Evolutionary conservation across 30 jellyfish, hydroid and myxozoan species (phyloP).

Genomic region (Chrysaora quinquecirrha): DNA sequence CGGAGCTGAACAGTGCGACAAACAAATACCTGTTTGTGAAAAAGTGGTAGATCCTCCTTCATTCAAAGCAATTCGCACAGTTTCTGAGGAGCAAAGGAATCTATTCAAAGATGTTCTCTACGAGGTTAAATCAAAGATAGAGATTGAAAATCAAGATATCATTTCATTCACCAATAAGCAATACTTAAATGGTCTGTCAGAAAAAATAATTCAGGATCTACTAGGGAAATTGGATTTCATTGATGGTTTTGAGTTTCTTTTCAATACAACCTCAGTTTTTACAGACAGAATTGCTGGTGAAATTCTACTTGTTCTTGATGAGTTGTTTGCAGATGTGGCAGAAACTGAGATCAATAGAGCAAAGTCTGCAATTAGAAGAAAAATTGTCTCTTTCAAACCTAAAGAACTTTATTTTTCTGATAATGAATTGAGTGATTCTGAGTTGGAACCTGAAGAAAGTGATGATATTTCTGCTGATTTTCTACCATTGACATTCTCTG

Average conservation of each 20-base stretch:
- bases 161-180: background rate
- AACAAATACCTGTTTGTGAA: background rate
- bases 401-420: background rate
- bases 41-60: background rate
- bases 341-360: slow-evolving; percentile 2
- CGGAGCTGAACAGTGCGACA: slow-evolving; percentile 1
- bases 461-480: background rate
- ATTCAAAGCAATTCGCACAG: background rate
- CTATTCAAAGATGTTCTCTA: background rate
- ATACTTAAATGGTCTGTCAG: background rate
- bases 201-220: background rate
- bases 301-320: background rate
- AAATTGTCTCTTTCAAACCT: background rate
- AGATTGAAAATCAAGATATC: background rate
- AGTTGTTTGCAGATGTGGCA: no score
- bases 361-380: background rate
- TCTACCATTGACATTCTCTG: background rate
- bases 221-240: background rate
- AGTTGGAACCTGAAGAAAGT: background rate
- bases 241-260: background rate
- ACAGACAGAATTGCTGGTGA: no score
- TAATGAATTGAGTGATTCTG: background rate
- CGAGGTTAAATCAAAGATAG: background rate
- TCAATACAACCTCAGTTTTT: background rate
- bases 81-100: background rate